phyloP scores from a whole-genome alignment of 1,140 invertebrate species.

The Anagrus nilaparvatae region DNA sequence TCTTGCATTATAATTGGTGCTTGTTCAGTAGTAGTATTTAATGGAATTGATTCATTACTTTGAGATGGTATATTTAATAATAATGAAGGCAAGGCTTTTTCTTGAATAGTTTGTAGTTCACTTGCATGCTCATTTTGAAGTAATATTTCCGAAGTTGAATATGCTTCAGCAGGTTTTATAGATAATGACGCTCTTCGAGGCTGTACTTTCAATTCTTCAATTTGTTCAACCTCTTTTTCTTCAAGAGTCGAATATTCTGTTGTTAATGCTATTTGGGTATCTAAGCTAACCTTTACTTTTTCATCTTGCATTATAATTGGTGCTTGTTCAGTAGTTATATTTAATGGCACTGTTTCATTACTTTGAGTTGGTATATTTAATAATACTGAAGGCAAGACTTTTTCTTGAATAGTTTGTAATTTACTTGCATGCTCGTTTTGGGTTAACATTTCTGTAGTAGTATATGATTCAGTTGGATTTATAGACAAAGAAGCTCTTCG shows the following conservation, averaged over 20 bases:
- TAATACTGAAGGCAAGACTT: conserved; percentile 22
- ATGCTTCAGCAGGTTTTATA: conserved; percentile 47
- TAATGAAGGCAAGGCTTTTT: conserved; percentile 25
- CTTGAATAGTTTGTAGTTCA: conserved; percentile 22
- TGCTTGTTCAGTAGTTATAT: conserved; percentile 43
- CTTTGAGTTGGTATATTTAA: conserved; percentile 37
- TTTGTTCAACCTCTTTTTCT: conserved; percentile 46
- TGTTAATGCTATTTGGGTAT: conserved; percentile 44
- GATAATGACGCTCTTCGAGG: conserved; percentile 40
- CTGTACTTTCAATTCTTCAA: conserved; percentile 32
- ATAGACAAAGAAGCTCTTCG: conserved; percentile 43
- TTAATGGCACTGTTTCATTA: conserved; percentile 44
- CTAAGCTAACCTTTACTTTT: conserved; percentile 45
- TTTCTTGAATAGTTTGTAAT: conserved; percentile 28
- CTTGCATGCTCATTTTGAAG: conserved; percentile 41
- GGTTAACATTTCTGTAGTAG: conserved; percentile 48
- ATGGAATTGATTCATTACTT: conserved; percentile 42
- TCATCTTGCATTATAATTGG: conserved; percentile 35
- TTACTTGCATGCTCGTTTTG: too few species aligned
- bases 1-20: conserved; percentile 35
- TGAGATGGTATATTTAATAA: conserved; percentile 36
- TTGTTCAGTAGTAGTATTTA: conserved; percentile 43
- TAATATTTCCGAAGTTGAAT: conserved; percentile 50
- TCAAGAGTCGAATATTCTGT: conserved; percentile 40
- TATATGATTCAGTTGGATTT: conserved; percentile 47